Conservation (phyloP, 64 coral and sea anemone species). For the Anthopleura sola region DNA sequence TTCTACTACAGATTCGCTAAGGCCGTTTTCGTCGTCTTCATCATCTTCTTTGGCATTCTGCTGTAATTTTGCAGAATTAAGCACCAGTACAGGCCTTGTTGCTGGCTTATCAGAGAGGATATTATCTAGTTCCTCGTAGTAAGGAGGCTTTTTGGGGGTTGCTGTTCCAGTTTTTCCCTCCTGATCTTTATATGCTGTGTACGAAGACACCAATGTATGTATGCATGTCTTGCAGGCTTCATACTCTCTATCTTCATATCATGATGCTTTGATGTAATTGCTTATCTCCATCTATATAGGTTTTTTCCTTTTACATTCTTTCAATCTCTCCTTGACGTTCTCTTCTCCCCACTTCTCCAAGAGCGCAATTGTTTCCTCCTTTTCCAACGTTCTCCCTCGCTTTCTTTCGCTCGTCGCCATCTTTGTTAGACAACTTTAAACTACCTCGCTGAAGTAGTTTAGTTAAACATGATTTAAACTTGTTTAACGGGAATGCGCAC, state of each 20-base stretch:
- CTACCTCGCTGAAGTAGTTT: no score
- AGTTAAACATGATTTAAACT: no score
- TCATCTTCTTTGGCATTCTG: neutral
- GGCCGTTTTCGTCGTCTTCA: neutral
- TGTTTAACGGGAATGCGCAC: no score
- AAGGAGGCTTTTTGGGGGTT: slow-evolving; percentile 33
- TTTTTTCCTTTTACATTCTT: slow-evolving; percentile 40
- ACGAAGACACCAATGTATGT: slow-evolving; percentile 19
- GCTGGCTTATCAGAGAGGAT: slow-evolving; percentile 32
- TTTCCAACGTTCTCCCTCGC: no score
- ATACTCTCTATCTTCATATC: slow-evolving; percentile 17
- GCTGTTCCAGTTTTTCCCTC: neutral
- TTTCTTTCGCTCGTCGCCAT: no score
- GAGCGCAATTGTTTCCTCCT: slow-evolving; percentile 1
- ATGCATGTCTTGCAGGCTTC: slow-evolving; percentile 6
- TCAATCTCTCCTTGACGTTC: slow-evolving; percentile 33
- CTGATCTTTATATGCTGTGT: slow-evolving; percentile 21
- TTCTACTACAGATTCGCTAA: neutral
- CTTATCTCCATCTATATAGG: neutral
- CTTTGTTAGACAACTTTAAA: no score
- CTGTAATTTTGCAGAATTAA: neutral
- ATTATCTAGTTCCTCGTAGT: slow-evolving; percentile 20
- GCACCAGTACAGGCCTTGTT: slow-evolving; percentile 14
- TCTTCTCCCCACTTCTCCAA: slow-evolving; percentile 48
- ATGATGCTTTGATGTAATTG: neutral